These are phyloP conservation scores for Geothlypis trichas DNA, from an alignment of 2,113 vertebrate genomes.

Conservation along the genomic window DNA sequence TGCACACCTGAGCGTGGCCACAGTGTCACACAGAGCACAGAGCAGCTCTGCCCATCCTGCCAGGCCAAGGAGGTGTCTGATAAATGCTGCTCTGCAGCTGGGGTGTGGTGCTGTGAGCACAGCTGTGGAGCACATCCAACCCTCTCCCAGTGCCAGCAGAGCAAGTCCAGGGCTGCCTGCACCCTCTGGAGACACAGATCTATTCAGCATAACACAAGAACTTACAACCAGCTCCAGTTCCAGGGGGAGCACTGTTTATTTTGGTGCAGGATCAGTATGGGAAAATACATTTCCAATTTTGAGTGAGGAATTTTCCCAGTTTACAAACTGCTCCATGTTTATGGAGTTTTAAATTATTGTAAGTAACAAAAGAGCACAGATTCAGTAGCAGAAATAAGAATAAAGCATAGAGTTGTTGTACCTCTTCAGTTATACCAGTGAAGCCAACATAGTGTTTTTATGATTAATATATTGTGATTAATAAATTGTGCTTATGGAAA, in stretches of 20 bases:
- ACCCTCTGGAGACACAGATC: background rate
- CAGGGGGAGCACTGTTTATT: background rate
- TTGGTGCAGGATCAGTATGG: background rate
- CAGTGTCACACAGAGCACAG: background rate
- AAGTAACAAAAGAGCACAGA: background rate
- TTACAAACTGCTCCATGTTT: background rate
- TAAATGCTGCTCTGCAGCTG: background rate
- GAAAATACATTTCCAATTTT: background rate
- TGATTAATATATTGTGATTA: background rate
- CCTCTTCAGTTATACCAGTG: background rate
- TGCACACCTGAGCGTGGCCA: background rate
- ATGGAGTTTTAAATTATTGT: background rate
- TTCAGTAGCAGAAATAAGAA: background rate
- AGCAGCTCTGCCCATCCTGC: background rate
- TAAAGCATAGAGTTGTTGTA: background rate
- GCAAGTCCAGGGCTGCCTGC: slow-evolving; percentile 11
- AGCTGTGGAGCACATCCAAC: background rate
- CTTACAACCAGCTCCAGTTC: background rate
- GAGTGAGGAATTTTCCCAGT: background rate
- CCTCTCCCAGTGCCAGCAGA: background rate
- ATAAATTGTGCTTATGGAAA: background rate
- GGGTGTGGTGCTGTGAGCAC: background rate
- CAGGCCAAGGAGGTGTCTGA: background rate
- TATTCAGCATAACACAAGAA: background rate
- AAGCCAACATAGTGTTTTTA: background rate